A percentile compares a stretch with the other conserved stretches of the same genome.
Conservation (phyloP, 2,888 invertebrate species). For the Rutpela maculata region DNA sequence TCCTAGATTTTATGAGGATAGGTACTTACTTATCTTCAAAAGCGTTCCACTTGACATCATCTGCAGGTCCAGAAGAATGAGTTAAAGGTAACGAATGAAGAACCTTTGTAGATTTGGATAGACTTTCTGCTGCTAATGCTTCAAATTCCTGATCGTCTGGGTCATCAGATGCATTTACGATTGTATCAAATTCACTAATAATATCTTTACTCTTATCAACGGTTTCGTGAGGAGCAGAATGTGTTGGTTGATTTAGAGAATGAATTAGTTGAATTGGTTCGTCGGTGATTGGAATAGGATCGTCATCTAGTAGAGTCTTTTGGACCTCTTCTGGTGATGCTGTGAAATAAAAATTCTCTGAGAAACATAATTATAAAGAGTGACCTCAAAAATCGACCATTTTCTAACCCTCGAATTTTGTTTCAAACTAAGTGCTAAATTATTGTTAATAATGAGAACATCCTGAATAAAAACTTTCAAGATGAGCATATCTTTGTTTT, state of each 20-base stretch:
- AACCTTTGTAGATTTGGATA: constrained; percentile 75
- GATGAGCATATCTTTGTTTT: no score
- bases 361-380: no score
- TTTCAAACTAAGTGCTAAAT: no score
- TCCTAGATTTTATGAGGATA: no score
- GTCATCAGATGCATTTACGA: constrained; percentile 74
- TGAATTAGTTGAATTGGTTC: constrained; percentile 84
- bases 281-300: constrained; percentile 80
- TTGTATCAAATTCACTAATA: constrained; percentile 75
- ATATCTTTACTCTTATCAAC: constrained; percentile 58
- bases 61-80: constrained; percentile 71
- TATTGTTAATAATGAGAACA: no score
- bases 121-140: constrained; percentile 85
- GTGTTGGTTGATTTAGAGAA: constrained; percentile 2
- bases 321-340: constrained; percentile 72
- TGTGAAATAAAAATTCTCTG: no score
- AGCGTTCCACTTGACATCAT: constrained; percentile 78
- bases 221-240: constrained; percentile 13
- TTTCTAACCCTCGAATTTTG: no score
- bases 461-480: no score
- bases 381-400: no score
- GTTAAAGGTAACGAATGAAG: constrained; percentile 39
- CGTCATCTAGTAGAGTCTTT: constrained; percentile 84
- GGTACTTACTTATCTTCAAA: constrained; percentile 77
- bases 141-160: constrained; percentile 87